Percentiles rank a stretch among this genome's conserved stretches.
phyloP scores from a whole-genome alignment of 2,888 invertebrate species.

The Drosophila cognata region DNA sequence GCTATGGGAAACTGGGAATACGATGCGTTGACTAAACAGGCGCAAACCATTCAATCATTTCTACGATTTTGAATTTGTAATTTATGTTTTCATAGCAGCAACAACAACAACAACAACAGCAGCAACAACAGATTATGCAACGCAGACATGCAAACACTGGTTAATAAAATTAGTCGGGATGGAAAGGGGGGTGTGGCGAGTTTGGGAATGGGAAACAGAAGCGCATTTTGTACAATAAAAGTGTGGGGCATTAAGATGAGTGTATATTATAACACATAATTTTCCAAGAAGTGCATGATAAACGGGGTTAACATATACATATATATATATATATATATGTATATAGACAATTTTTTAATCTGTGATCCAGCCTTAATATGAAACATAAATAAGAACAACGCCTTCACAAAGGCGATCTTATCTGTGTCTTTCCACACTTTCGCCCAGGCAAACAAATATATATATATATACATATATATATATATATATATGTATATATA shows the following conservation, averaged over 20 bases:
- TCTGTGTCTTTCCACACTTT: conserved; percentile 25
- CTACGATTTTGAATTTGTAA: conserved; percentile 65
- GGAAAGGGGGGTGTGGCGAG: background rate
- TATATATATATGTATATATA: too few species aligned
- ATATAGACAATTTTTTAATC: background rate
- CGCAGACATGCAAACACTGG: conserved; percentile 67
- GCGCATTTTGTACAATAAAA: conserved; percentile 50
- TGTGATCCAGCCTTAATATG: background rate
- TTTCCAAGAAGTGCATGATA: background rate
- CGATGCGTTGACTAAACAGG: conserved; percentile 20
- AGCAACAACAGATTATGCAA: conserved; percentile 78
- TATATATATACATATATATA: background rate
- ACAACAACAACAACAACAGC: background rate
- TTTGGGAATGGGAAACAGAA: background rate
- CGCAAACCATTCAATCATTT: conserved; percentile 72
- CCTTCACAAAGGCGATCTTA: background rate
- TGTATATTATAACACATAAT: conserved; percentile 14
- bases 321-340: background rate
- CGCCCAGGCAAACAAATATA: conserved; percentile 1
- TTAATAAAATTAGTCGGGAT: conserved; percentile 70
- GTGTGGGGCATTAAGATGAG: conserved; percentile 1
- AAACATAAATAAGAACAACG: background rate
- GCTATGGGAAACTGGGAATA: conserved; percentile 7
- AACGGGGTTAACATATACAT: background rate
- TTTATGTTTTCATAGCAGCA: conserved; percentile 56